Evolutionary conservation across 2,888 invertebrate species (phyloP).

Genomic region (Idaea dimidiata): DNA sequence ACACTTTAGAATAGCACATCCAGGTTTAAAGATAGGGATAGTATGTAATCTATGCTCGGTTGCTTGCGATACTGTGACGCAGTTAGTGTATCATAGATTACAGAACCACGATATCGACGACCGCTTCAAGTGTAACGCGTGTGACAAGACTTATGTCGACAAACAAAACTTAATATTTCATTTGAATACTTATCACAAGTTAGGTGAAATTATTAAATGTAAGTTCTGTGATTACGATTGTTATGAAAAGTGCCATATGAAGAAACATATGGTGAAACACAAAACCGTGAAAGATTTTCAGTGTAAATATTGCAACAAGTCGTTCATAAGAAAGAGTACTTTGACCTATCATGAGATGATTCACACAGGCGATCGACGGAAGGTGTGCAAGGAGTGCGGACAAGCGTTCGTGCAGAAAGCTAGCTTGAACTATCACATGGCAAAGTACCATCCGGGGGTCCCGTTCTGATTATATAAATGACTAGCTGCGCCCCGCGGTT

Average conservation of each 20-base stretch:
- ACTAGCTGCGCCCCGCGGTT: no score
- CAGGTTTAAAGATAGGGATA: slow-evolving; percentile 16
- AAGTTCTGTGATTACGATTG: slow-evolving; percentile 10
- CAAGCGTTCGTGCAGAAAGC: slow-evolving; percentile 29
- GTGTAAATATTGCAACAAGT: not conserved
- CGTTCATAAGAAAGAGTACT: not conserved
- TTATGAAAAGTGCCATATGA: slow-evolving; percentile 3
- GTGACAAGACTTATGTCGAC: slow-evolving; percentile 22
- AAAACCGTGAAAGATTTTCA: not conserved
- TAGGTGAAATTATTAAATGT: slow-evolving; percentile 20
- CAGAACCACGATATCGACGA: slow-evolving; percentile 34
- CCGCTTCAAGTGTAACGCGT: slow-evolving; percentile 30
- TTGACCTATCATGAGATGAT: slow-evolving; percentile 27
- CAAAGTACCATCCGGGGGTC: slow-evolving; percentile 20
- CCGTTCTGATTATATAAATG: not conserved
- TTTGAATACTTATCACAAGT: slow-evolving; percentile 10
- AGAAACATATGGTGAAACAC: slow-evolving; percentile 2
- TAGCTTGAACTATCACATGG: slow-evolving; percentile 32
- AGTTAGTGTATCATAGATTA: slow-evolving; percentile 24
- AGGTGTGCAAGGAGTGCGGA: slow-evolving; percentile 24
- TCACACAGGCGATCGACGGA: slow-evolving; percentile 32
- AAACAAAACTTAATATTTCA: not conserved
- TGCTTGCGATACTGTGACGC: slow-evolving; percentile 30
- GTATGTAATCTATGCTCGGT: slow-evolving; percentile 35
- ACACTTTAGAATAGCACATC: not conserved